phyloP scores from a whole-genome alignment of 2,113 vertebrate species.

The Campylomormyrus numenius region DNA sequence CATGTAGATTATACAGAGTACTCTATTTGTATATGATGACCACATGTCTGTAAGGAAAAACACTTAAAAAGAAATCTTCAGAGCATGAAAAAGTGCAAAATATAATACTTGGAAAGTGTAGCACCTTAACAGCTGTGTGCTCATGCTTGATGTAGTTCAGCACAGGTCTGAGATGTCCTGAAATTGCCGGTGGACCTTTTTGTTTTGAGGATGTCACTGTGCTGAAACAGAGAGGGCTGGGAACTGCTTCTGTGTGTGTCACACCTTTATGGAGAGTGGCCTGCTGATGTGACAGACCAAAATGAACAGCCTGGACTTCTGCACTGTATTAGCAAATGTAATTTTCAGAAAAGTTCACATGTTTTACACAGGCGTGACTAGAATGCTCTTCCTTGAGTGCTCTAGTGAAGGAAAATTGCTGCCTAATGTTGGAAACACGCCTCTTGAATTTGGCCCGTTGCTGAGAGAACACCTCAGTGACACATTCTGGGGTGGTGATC shows the following conservation, averaged over 20 bases:
- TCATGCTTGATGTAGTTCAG: background rate
- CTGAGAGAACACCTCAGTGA: background rate
- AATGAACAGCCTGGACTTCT: background rate
- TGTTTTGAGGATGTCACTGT: background rate
- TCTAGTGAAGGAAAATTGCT: background rate
- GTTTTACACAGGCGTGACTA: background rate
- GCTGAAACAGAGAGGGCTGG: background rate
- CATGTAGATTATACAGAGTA: background rate
- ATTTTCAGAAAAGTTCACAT: background rate
- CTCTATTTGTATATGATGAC: background rate
- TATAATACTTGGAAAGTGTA: background rate
- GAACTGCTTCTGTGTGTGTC: background rate
- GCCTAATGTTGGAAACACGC: background rate
- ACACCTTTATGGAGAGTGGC: background rate
- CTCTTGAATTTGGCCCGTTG: background rate
- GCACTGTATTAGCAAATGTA: background rate
- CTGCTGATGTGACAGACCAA: background rate
- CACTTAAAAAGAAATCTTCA: background rate
- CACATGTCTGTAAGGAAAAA: background rate
- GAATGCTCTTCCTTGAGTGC: background rate
- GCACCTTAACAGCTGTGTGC: background rate
- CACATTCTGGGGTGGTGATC: background rate
- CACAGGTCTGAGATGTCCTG: background rate
- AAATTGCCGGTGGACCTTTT: background rate
- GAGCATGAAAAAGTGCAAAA: background rate